Base-by-base conservation (phyloP, 1,140 invertebrate genomes). In the Drosophila erecta region DNA sequence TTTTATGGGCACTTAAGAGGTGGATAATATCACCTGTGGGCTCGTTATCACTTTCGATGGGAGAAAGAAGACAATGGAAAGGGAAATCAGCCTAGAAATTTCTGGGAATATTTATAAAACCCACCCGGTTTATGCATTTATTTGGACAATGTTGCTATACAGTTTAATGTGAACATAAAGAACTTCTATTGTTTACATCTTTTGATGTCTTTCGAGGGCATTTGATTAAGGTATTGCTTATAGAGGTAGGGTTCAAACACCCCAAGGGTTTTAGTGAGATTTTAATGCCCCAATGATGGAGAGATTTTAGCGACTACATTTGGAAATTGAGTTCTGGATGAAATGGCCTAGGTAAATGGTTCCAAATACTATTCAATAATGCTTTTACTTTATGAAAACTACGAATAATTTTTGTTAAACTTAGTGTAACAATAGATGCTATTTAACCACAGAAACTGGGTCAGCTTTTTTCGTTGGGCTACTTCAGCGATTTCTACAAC, bases 41-140 rank as follows among this genome's bases (percentile, higher is more conserved):
- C 22, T 22, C 11, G 62, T 20, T 43, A 24, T 37, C 37, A 67
- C 61, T 53, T 66, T 67, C 37, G 49, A 67, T 46, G 65, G 15
- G 62, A 22, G 33, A 24, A 15, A 11, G 10, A 35, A 51, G 22
- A 67, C 35, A 51, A 65, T 27, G 44, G 35, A 43, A 67, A 65
- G 61, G 61, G 41, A 62, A 62, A 62, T 24, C 57, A 62, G 58
- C 12, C n/a, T 37, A 27, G 37, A 51, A 33, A 51, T 17, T 33
- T 50, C 38, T 60, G 40, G 40, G 41, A 44, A 35, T 27, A 11
- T 27, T 5, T 35, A 59, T 35, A 17, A 58, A 24, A 6, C 10
- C 12, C 17, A 22, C 1, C 2, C 5, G 6, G 35, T 20, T 6
- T 54, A 38, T 24, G 15, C 2, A 38, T n/a, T 14, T 40, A 17